phyloP scores from a whole-genome alignment of 2,797 vertebrate genomes.

The Poeciliopsis paucimaculata region DNA sequence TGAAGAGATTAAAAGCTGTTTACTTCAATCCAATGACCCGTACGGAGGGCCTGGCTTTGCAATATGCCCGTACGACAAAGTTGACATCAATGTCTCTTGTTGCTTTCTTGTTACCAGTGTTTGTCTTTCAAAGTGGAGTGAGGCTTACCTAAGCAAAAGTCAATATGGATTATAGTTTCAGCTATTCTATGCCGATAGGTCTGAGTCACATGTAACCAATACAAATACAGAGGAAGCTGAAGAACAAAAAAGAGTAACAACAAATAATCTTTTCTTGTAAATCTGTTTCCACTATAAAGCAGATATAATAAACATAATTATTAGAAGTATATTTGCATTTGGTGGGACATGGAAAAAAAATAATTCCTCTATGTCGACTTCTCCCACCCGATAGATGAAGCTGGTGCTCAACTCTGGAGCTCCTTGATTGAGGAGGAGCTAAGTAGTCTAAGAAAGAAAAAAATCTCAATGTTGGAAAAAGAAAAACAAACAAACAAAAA shows the following conservation, averaged over 20 bases:
- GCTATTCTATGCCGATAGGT: conserved; percentile 31
- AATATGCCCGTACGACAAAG: conserved; percentile 69
- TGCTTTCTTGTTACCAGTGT: conserved; percentile 64
- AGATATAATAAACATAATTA: not conserved
- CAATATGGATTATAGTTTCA: conserved; percentile 53
- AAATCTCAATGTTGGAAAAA: too few relatives aligned
- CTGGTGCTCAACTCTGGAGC: too few relatives aligned
- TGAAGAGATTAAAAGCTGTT: conserved; percentile 69
- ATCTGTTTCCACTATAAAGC: not conserved
- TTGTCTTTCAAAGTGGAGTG: conserved; percentile 69
- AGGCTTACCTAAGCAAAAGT: conserved; percentile 73
- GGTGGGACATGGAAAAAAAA: too few relatives aligned
- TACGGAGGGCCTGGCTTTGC: conserved; percentile 65
- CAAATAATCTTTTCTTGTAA: not conserved
- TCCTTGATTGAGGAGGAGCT: too few relatives aligned
- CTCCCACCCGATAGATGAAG: too few relatives aligned
- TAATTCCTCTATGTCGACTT: too few relatives aligned
- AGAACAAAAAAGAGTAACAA: not conserved
- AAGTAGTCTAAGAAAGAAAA: too few relatives aligned
- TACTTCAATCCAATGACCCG: conserved; percentile 53
- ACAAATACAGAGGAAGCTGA: not conserved
- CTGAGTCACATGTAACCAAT: conserved; percentile 18
- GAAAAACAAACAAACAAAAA: too few relatives aligned
- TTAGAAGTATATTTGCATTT: not conserved
- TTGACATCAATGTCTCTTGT: conserved; percentile 67